phyloP scores from a whole-genome alignment of 1,140 invertebrate species.

The Musca vetustissima region DNA sequence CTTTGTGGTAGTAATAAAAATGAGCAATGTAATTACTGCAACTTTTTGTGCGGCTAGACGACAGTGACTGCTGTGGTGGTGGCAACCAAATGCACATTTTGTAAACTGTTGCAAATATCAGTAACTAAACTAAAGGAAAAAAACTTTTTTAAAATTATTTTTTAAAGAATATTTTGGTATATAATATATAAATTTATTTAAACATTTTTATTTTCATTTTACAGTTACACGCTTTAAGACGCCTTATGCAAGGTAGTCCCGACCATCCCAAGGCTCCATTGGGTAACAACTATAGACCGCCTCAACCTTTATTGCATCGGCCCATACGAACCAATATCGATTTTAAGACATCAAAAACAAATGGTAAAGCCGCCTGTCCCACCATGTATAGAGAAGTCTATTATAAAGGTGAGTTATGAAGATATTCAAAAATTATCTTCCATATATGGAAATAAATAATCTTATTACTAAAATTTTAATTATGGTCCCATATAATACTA shows the following conservation, averaged over 20 bases:
- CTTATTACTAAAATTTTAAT: too few relatives aligned
- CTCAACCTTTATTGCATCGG: slow-evolving; percentile 85
- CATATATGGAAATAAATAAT: too few relatives aligned
- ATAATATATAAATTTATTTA: not conserved
- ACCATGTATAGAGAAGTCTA: slow-evolving; percentile 86
- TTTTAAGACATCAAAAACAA: slow-evolving; percentile 76
- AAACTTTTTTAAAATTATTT: not conserved
- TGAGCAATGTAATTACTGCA: too few relatives aligned
- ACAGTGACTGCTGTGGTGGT: too few relatives aligned
- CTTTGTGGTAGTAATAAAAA: too few relatives aligned
- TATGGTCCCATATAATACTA: too few relatives aligned
- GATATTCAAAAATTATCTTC: too few relatives aligned
- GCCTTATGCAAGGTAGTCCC: slow-evolving; percentile 84
- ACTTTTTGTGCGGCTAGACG: too few relatives aligned
- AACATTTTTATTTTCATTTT: slow-evolving; percentile 41
- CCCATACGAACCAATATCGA: slow-evolving; percentile 94
- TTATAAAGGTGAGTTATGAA: slow-evolving; percentile 69
- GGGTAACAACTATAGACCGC: slow-evolving; percentile 90
- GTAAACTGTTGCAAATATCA: too few relatives aligned
- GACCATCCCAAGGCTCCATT: slow-evolving; percentile 84
- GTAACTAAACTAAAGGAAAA: not conserved
- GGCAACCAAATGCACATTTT: too few relatives aligned
- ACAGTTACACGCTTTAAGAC: slow-evolving; percentile 77
- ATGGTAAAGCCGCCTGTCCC: slow-evolving; percentile 77
- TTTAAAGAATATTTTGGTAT: not conserved